Conservation (phyloP, 2,888 invertebrate genomes). For the Cabera pusaria region DNA sequence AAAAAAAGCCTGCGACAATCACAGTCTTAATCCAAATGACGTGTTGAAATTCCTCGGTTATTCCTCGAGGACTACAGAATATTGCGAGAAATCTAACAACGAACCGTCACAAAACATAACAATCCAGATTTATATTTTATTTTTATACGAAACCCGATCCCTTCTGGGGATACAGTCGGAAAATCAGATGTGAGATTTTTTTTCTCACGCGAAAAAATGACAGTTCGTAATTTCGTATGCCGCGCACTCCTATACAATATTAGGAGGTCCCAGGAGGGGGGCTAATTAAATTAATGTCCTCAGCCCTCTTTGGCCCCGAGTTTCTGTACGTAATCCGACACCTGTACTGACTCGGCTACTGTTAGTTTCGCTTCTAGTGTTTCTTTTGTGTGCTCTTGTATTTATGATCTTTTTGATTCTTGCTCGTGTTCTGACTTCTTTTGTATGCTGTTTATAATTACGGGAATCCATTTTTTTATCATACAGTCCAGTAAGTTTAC, state of each 20-base stretch:
- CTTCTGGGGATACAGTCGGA: conserved; percentile 64
- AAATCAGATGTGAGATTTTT: conserved; percentile 77
- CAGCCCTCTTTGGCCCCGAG: conserved; percentile 68
- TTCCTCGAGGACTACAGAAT: conserved; percentile 16
- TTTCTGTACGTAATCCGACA: conserved; percentile 74
- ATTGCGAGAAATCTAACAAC: conserved; percentile 30
- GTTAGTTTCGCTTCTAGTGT: conserved; percentile 48
- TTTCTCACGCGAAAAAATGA: conserved; percentile 82
- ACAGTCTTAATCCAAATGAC: conserved; percentile 8
- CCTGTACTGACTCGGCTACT: conserved; percentile 70
- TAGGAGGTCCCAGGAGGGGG: conserved; percentile 71
- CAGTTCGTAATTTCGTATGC: conserved; percentile 69
- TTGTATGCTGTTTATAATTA: too few species aligned
- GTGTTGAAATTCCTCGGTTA: conserved; percentile 13
- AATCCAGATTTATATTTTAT: conserved; percentile 65
- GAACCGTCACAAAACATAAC: conserved; percentile 40
- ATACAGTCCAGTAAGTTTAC: too few species aligned
- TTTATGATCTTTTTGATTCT: too few species aligned
- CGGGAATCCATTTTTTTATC: too few species aligned
- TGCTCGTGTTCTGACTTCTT: too few species aligned
- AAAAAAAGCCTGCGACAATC: too few species aligned
- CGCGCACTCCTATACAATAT: conserved; percentile 70
- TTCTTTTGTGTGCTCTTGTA: too few species aligned
- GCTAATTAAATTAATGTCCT: conserved; percentile 81
- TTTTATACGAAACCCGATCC: conserved; percentile 71